These are phyloP conservation scores for Drosophila yakuba DNA, from an alignment of 1,140 invertebrate genomes.

Conservation along the genomic window DNA sequence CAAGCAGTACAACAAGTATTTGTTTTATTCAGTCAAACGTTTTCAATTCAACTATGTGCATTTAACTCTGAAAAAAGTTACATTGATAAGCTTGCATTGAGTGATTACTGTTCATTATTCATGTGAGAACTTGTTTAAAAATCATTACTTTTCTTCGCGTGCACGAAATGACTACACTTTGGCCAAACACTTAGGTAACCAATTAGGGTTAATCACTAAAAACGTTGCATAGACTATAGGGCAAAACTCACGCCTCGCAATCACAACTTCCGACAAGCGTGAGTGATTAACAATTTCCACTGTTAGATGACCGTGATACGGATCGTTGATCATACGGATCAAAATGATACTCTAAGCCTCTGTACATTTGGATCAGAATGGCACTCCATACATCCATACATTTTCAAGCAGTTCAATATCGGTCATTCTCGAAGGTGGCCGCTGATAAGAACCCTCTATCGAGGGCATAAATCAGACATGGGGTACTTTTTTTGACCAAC, in stretches of 20 bases:
- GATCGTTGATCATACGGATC: constrained; percentile 12
- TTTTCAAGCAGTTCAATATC: constrained; percentile 36
- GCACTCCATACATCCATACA: no score
- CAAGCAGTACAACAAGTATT: background rate
- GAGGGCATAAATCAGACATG: constrained; percentile 21
- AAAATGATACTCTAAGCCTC: background rate
- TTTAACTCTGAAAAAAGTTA: background rate
- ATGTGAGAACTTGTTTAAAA: background rate
- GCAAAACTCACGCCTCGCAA: constrained; percentile 39
- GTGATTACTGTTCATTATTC: background rate
- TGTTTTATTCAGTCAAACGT: background rate
- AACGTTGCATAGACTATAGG: constrained; percentile 27
- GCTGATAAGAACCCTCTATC: constrained; percentile 39
- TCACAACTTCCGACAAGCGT: constrained; percentile 35
- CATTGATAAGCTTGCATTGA: background rate
- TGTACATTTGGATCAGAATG: no score
- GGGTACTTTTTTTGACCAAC: constrained; percentile 38
- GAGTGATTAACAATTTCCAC: constrained; percentile 20
- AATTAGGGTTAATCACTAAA: constrained; percentile 43
- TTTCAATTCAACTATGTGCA: no score
- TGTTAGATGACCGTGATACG: constrained; percentile 10
- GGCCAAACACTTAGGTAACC: constrained; percentile 36
- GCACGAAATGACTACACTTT: constrained; percentile 9
- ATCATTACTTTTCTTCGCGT: constrained; percentile 1
- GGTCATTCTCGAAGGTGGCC: constrained; percentile 45